phyloP scores from a whole-genome alignment of 2,113 vertebrate species.

The Peucedramus taeniatus region DNA sequence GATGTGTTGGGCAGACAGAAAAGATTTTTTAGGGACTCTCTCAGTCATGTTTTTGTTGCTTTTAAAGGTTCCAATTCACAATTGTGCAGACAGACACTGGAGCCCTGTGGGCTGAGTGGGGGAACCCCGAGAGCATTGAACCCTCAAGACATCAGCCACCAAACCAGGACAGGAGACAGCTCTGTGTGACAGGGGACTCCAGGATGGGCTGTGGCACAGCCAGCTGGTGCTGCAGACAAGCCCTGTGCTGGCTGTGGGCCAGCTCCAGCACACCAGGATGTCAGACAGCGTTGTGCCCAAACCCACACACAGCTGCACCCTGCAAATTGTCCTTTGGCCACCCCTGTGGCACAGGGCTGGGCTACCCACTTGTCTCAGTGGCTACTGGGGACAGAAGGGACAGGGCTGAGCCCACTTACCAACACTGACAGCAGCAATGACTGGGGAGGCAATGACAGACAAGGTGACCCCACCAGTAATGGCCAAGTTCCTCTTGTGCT shows the following conservation, averaged over 20 bases:
- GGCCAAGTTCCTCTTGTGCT: constrained; percentile 94
- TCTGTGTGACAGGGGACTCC: neutral
- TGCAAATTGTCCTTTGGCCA: neutral
- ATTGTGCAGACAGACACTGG: fast-evolving
- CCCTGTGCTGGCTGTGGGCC: neutral
- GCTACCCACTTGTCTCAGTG: neutral
- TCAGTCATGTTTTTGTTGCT: neutral
- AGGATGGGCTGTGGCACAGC: neutral
- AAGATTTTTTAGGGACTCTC: neutral
- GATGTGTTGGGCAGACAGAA: neutral
- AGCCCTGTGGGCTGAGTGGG: neutral
- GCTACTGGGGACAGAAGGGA: neutral
- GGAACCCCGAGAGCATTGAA: neutral
- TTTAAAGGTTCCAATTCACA: neutral
- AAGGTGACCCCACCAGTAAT: constrained; percentile 95
- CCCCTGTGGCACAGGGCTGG: neutral
- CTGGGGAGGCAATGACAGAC: constrained; percentile 93
- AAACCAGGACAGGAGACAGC: neutral
- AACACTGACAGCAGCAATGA: constrained; percentile 96
- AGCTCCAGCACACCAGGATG: neutral
- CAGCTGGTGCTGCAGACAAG: neutral
- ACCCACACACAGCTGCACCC: neutral
- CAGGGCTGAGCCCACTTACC: constrained; percentile 72
- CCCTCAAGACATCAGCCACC: neutral
- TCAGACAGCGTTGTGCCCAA: neutral